Conservation (phyloP, 37 sponge, comb jelly and placozoan genomes). For the Crambe crambe region DNA sequence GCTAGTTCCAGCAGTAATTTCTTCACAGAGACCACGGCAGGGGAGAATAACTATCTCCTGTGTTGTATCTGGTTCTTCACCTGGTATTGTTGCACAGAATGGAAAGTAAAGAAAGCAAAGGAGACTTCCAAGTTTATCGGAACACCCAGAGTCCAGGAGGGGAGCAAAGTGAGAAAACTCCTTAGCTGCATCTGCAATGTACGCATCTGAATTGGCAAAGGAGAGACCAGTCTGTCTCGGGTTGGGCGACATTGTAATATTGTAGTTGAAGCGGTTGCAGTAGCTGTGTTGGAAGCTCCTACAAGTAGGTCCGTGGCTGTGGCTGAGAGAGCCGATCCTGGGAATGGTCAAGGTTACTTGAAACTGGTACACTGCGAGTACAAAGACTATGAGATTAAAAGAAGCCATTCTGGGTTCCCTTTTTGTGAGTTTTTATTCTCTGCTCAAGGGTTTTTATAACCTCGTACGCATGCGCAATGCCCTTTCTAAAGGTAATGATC, state of each 20-base stretch:
- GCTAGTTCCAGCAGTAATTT: background rate
- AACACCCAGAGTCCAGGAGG: slow-evolving; percentile 14
- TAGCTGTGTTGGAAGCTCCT: background rate
- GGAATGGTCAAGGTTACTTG: too few relatives aligned
- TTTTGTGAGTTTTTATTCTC: too few relatives aligned
- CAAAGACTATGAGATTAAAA: too few relatives aligned
- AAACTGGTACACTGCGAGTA: too few relatives aligned
- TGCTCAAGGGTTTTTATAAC: too few relatives aligned
- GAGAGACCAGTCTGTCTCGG: background rate
- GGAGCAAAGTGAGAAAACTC: slow-evolving; percentile 1
- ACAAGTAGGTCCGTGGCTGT: too few relatives aligned
- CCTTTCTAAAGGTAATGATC: too few relatives aligned
- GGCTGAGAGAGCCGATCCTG: too few relatives aligned
- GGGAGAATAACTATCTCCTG: background rate
- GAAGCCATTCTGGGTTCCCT: too few relatives aligned
- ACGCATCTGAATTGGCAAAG: background rate
- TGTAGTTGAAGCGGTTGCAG: background rate
- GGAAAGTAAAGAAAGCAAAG: slow-evolving; percentile 59
- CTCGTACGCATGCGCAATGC: too few relatives aligned
- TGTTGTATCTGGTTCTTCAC: background rate
- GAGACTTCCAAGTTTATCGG: slow-evolving; percentile 2
- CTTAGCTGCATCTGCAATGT: background rate
- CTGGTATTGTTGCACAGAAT: background rate
- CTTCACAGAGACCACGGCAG: slow-evolving; percentile 18
- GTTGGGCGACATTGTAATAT: background rate